Conservation (phyloP, 2,113 vertebrate genomes). For the Halcyon senegalensis region DNA sequence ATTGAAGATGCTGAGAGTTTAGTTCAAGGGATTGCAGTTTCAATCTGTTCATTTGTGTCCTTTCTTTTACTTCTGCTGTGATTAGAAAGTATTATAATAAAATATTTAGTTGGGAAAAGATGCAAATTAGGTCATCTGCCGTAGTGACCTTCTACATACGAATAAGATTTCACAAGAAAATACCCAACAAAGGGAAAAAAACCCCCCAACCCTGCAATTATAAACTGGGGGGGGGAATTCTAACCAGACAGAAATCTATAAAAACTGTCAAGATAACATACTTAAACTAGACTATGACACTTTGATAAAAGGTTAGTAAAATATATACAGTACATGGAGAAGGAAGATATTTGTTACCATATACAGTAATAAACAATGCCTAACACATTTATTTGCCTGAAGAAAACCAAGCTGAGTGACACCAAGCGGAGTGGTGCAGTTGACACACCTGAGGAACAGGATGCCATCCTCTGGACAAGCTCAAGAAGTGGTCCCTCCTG, state of each 20-base stretch:
- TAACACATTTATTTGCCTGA: not conserved
- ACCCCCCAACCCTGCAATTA: not conserved
- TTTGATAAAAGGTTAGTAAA: not conserved
- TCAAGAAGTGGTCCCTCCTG: fast-evolving
- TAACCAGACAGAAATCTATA: not conserved
- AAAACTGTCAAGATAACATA: not conserved
- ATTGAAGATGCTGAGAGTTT: not conserved
- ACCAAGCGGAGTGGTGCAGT: not conserved
- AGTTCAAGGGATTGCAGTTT: not conserved
- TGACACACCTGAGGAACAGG: fast-evolving
- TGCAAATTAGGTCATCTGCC: not conserved
- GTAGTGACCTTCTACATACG: not conserved
- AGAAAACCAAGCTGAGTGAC: not conserved
- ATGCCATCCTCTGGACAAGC: not conserved
- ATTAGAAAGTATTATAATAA: not conserved
- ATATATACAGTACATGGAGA: not conserved
- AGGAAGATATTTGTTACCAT: not conserved
- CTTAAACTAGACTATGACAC: not conserved
- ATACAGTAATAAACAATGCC: not conserved
- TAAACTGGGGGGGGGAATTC: fast-evolving
- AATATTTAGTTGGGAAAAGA: not conserved
- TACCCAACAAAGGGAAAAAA: not conserved
- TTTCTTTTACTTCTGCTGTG: not conserved
- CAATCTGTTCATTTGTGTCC: not conserved
- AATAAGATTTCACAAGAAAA: not conserved